Evolutionary conservation across 1,140 invertebrate species (phyloP).

Genomic region (Littorina saxatilis): DNA sequence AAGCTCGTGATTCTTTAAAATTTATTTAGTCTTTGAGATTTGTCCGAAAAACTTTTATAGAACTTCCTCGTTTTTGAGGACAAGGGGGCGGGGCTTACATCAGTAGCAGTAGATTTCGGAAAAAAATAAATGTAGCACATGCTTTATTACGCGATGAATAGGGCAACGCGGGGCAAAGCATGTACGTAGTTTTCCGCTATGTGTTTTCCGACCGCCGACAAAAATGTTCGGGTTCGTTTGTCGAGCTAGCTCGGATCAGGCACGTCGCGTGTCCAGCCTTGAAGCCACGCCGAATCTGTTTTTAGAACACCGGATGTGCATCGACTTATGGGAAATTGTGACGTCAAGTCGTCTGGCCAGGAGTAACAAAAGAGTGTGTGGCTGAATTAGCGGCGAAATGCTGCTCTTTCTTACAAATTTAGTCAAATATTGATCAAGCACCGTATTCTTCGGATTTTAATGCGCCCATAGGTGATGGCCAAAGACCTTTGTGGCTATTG

Average conservation of each 20-base stretch:
- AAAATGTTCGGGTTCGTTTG: too few species aligned
- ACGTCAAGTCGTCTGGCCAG: constrained; percentile 41
- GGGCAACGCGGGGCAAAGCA: too few species aligned
- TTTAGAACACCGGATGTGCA: constrained; percentile 42
- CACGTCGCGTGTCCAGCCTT: constrained; percentile 1
- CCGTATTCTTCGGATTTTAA: constrained; percentile 5
- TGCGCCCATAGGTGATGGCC: constrained; percentile 76
- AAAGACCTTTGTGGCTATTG: constrained; percentile 93
- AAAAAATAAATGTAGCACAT: too few species aligned
- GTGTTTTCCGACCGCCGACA: too few species aligned
- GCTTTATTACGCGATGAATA: too few species aligned
- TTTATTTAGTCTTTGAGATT: too few species aligned
- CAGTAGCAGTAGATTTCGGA: too few species aligned
- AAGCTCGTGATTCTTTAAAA: too few species aligned
- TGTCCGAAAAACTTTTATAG: too few species aligned
- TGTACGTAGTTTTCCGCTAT: too few species aligned
- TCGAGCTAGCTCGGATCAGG: background rate
- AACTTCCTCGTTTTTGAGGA: too few species aligned
- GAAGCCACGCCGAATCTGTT: constrained; percentile 7
- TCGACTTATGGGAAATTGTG: constrained; percentile 47
- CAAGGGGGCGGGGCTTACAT: too few species aligned
- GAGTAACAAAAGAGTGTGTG: constrained; percentile 44
- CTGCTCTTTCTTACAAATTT: constrained; percentile 30
- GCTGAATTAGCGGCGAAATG: constrained; percentile 27
- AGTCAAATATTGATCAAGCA: constrained; percentile 16